These are phyloP conservation scores for Acronicta leporina DNA, from an alignment of 2,888 invertebrate species.

Conservation along the genomic window DNA sequence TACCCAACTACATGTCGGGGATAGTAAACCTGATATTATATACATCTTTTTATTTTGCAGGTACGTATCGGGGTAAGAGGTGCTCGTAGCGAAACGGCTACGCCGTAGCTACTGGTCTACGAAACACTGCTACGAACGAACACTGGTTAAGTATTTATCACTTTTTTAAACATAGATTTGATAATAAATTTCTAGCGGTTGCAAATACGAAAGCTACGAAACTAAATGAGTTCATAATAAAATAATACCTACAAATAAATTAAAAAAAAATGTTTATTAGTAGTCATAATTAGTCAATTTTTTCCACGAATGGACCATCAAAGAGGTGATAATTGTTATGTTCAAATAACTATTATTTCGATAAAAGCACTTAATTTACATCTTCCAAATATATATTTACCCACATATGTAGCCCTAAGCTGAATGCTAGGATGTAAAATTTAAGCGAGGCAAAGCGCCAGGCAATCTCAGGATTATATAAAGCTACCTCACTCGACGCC, in stretches of 20 bases:
- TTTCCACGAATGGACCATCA: too few species aligned
- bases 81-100: slow-evolving; percentile 12
- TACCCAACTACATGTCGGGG: slow-evolving; percentile 5
- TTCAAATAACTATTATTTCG: background rate
- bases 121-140: background rate
- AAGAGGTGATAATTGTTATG: too few species aligned
- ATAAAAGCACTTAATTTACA: background rate
- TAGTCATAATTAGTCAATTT: too few species aligned
- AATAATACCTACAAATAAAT: too few species aligned
- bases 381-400: background rate
- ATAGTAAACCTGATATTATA: slow-evolving; percentile 16
- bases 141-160: background rate
- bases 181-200: too few species aligned
- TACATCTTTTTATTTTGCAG: slow-evolving; percentile 16
- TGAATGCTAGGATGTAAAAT: slow-evolving; percentile 21
- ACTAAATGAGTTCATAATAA: too few species aligned
- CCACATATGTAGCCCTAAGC: background rate
- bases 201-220: too few species aligned
- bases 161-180: background rate
- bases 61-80: slow-evolving; percentile 4
- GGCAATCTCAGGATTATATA: slow-evolving; percentile 50
- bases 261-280: too few species aligned
- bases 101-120: slow-evolving; percentile 3
- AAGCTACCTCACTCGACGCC: slow-evolving; percentile 6
- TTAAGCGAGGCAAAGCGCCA: slow-evolving; percentile 12